Evolutionary conservation across 2,113 vertebrate genomes (phyloP), one percentile per base, ranked within the genome.

Genomic region (Pluvianellus socialis): DNA sequence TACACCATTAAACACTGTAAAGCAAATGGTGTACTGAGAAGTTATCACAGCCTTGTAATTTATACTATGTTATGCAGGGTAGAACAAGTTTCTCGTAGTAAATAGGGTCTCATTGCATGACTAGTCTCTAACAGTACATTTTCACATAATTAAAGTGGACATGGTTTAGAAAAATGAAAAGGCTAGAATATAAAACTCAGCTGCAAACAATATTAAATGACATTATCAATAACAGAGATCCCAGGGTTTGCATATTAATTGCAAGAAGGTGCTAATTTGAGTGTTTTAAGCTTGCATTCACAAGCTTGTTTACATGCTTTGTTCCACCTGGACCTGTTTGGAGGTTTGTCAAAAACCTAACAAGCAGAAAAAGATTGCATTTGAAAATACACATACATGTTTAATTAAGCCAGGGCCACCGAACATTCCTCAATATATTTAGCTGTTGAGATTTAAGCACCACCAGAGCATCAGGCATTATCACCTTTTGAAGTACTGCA

Each of bases 301-400:
- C 98, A 98, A 98, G 98, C 98, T 98, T 99, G 98, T 99, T 99
- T 99, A 99, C 98, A 99, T 98, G 98, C 98, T 98, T 98, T 94
- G 98, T 98, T 99, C 99, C 99, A 99, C 99, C 98, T 99, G 99
- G 98, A 98, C 98, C 98, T 99, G 99, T 99, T 99, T 99, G 99
- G 99, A 99, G 98, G 98, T 98, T 98, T 99, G 99, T 99, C 99
- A 99, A 98, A 99, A 99, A 98, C 98, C 98, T 98, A 99, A 98
- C 98, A 98, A 98, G 98, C 97, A 98, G 98, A 99, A 99, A 98
- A 99, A 99, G 98, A 99, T 98, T 98, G 97, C 98, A 98, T 98
- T 98, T 98, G 98, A 98, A 98, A 98, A 98, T 98, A 98, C 97
- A 98, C 98, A 99, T 99, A 98, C 99, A 99, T 99, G 98, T 99